These are phyloP conservation scores for Drosophila mayaguana DNA, from an alignment of 2,888 invertebrate species.

Conservation along the genomic window DNA sequence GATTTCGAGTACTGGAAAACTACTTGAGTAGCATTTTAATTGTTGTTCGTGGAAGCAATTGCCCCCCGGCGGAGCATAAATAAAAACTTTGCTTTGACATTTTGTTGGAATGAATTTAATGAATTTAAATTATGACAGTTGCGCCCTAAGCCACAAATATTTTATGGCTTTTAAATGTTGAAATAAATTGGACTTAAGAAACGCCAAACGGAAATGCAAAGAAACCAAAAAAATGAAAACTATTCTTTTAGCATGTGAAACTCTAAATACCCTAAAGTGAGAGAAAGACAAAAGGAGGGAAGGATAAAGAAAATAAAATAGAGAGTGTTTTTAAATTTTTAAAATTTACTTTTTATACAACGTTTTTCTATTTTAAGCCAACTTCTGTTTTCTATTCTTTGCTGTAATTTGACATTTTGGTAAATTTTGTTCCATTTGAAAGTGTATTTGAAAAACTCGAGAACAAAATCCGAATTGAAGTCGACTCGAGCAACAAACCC, in stretches of 20 bases:
- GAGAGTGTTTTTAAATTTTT: neutral
- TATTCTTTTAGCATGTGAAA: neutral
- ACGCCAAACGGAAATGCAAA: conserved; percentile 69
- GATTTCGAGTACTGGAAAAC: conserved; percentile 32
- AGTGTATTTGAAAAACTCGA: neutral
- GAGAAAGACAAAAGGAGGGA: neutral
- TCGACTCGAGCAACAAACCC: conserved; percentile 36
- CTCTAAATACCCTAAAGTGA: conserved; percentile 4
- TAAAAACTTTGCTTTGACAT: conserved; percentile 51
- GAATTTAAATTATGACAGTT: conserved; percentile 78
- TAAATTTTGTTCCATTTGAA: neutral
- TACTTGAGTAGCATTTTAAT: conserved; percentile 74
- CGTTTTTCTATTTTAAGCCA: neutral
- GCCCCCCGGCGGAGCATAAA: conserved; percentile 17
- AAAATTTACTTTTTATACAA: too few relatives aligned
- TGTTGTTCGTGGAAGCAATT: conserved; percentile 71
- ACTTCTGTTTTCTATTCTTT: too few relatives aligned
- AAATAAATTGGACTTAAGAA: conserved; percentile 74
- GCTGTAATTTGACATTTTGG: neutral
- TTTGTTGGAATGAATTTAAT: conserved; percentile 65
- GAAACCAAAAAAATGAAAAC: conserved; percentile 26
- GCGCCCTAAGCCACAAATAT: conserved; percentile 57
- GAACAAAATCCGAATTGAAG: neutral
- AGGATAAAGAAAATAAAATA: neutral
- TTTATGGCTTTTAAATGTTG: conserved; percentile 70